phyloP scores from a whole-genome alignment of 35 echinoderm and acorn worm genomes.

The Hemicentrotus pulcherrimus region DNA sequence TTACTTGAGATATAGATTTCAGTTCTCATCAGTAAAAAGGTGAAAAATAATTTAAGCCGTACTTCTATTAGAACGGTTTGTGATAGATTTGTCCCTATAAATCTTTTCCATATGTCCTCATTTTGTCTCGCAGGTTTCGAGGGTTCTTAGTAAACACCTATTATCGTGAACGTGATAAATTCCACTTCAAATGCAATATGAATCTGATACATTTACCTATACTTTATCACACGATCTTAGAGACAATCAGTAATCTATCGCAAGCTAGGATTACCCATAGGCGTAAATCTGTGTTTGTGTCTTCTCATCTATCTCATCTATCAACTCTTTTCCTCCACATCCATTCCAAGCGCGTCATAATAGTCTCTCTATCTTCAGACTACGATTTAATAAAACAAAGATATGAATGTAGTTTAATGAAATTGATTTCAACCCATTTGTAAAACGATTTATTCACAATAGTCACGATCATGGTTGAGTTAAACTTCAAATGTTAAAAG shows the following conservation, averaged over 20 bases:
- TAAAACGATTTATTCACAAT: too few species aligned
- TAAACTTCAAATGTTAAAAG: too few species aligned
- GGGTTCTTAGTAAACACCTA: neutral
- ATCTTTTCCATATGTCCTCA: neutral
- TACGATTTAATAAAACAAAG: too few species aligned
- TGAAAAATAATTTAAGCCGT: constrained; percentile 7
- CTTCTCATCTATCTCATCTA: neutral
- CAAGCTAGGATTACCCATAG: neutral
- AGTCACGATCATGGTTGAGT: too few species aligned
- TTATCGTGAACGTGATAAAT: neutral
- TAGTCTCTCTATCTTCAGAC: too few species aligned
- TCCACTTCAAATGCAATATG: neutral
- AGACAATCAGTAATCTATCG: neutral
- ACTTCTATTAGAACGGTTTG: neutral
- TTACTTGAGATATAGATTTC: neutral
- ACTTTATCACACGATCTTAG: neutral
- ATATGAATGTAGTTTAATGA: too few species aligned
- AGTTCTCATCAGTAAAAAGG: neutral
- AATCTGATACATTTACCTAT: neutral
- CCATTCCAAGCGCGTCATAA: neutral
- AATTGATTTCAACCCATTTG: too few species aligned
- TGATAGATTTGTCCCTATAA: neutral
- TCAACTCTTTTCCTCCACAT: neutral
- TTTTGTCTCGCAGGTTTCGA: neutral
- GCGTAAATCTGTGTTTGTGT: constrained; percentile 2